These are phyloP conservation scores for Rhinichthys osculus DNA, from an alignment of 2,797 vertebrate species.

Conservation along the genomic window DNA sequence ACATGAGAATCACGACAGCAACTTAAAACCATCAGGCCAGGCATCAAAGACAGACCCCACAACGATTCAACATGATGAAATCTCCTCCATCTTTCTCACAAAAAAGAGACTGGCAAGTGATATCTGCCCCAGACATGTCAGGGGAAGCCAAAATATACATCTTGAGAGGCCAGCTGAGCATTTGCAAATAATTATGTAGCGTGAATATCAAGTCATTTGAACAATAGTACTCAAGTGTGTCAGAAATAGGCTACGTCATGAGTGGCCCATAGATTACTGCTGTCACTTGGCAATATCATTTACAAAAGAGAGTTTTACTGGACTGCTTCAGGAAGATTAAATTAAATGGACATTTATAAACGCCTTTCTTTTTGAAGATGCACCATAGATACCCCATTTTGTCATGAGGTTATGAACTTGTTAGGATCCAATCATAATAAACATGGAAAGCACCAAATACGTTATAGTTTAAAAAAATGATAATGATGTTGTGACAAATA, in stretches of 20 bases:
- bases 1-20: conserved; percentile 24
- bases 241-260: neutral
- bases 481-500: neutral
- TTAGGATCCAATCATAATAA: neutral
- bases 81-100: conserved; percentile 31
- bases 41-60: conserved; percentile 41
- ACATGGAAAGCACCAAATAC: neutral
- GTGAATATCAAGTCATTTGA: conserved; percentile 28
- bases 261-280: conserved; percentile 18
- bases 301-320: conserved; percentile 8
- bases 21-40: conserved; percentile 41
- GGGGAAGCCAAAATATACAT: conserved; percentile 37
- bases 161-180: conserved; percentile 19
- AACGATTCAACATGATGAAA: conserved; percentile 25
- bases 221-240: conserved; percentile 11
- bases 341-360: neutral
- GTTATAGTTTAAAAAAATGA: neutral
- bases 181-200: conserved; percentile 36
- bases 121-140: conserved; percentile 10
- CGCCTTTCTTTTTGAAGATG: neutral
- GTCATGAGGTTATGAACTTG: neutral
- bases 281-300: conserved; percentile 5
- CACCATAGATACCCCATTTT: neutral
- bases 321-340: neutral
- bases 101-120: conserved; percentile 23